These are phyloP conservation scores for Agrochola macilenta DNA, from an alignment of 2,888 invertebrate genomes.

Conservation along the genomic window DNA sequence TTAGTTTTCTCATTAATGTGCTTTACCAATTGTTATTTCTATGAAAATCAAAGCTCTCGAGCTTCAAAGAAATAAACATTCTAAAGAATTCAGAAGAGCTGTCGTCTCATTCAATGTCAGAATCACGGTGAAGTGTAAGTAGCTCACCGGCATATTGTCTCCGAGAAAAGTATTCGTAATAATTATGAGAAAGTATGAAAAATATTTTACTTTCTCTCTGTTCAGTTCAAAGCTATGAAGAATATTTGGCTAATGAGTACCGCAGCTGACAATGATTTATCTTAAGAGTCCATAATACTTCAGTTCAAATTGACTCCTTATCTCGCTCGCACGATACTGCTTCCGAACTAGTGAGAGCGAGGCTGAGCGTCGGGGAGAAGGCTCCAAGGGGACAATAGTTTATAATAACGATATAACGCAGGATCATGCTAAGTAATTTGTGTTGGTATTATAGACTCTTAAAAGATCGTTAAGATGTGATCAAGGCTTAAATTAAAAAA, in stretches of 20 bases:
- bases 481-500: no score
- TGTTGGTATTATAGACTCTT: no score
- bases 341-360: no score
- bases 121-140: neutral
- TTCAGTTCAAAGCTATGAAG: conserved; percentile 6
- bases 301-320: no score
- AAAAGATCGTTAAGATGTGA: neutral
- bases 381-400: no score
- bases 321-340: no score
- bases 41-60: neutral
- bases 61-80: neutral
- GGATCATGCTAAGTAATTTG: no score
- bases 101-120: neutral
- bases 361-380: no score
- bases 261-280: neutral
- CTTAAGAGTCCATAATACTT: no score
- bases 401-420: no score
- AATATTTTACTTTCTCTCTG: conserved; percentile 7
- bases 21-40: neutral
- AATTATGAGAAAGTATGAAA: conserved; percentile 16
- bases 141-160: neutral
- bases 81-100: neutral
- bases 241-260: neutral
- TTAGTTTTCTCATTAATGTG: neutral
- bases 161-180: neutral